phyloP scores from a whole-genome alignment of 2,797 vertebrate species.

The Leptodactylus fallax region DNA sequence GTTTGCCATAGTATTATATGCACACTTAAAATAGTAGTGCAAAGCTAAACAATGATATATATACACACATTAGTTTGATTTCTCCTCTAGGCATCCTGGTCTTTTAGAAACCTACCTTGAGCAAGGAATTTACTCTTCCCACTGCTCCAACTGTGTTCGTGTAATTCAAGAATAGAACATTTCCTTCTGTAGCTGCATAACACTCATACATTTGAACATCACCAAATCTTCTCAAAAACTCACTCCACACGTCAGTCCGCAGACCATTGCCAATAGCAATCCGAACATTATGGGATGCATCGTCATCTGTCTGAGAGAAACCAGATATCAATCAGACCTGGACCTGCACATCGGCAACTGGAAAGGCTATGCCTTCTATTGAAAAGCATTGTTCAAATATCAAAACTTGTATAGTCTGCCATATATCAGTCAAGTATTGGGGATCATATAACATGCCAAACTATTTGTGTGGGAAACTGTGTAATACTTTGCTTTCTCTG shows the following conservation, averaged over 20 bases:
- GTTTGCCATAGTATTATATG: no score
- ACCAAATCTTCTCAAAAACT: constrained; percentile 85
- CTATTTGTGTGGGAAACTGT: neutral
- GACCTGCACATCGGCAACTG: neutral
- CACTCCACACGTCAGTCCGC: constrained; percentile 81
- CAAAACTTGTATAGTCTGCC: neutral
- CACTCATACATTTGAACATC: constrained; percentile 81
- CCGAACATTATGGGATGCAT: constrained; percentile 83
- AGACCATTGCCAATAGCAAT: constrained; percentile 84
- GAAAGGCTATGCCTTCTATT: neutral
- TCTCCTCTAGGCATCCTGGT: no score
- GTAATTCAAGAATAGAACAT: constrained; percentile 84
- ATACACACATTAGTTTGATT: no score
- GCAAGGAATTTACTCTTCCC: constrained; percentile 78
- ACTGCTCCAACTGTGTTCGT: constrained; percentile 82
- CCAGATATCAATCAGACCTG: neutral
- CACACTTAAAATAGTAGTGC: no score
- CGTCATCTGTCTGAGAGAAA: constrained; percentile 77
- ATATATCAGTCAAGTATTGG: no score
- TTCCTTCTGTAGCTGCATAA: constrained; percentile 88
- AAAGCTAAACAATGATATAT: no score
- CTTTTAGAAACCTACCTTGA: constrained; percentile 74
- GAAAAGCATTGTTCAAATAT: neutral
- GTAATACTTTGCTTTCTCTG: neutral
- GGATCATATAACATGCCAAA: neutral